These are phyloP conservation scores for Hypselothyrea guttata DNA, from an alignment of 2,888 invertebrate genomes.

Conservation along the genomic window DNA sequence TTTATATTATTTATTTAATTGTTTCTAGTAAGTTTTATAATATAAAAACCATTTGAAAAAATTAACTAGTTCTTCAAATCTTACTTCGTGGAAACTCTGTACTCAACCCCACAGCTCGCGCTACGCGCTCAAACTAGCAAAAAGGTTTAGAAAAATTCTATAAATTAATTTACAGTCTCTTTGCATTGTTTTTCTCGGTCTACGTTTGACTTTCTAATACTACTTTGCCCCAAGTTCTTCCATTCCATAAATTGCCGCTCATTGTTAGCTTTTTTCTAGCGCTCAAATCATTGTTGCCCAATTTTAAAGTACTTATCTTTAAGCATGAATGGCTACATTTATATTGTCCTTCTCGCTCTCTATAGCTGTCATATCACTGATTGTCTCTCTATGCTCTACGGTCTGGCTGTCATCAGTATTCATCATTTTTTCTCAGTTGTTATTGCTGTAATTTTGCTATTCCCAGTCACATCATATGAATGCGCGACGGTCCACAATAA, in stretches of 20 bases:
- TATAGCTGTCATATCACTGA: neutral
- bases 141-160: too few species aligned
- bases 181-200: too few species aligned
- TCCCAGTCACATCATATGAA: constrained; percentile 25
- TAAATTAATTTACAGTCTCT: too few species aligned
- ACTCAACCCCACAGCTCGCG: too few species aligned
- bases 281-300: constrained; percentile 6
- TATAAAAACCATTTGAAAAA: too few species aligned
- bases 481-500: constrained; percentile 12
- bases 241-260: constrained; percentile 2
- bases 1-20: too few species aligned
- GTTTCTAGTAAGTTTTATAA: too few species aligned
- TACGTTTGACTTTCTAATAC: too few species aligned
- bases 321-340: constrained; percentile 32
- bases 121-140: too few species aligned
- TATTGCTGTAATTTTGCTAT: constrained; percentile 21
- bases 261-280: neutral
- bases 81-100: too few species aligned
- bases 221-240: neutral
- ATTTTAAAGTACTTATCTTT: constrained; percentile 31
- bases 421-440: constrained; percentile 10
- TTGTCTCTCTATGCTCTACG: constrained; percentile 8
- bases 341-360: constrained; percentile 22
- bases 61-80: too few species aligned
- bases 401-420: constrained; percentile 25